phyloP scores from a whole-genome alignment of 2,888 invertebrate species.

The Parthenolecanium corni region DNA sequence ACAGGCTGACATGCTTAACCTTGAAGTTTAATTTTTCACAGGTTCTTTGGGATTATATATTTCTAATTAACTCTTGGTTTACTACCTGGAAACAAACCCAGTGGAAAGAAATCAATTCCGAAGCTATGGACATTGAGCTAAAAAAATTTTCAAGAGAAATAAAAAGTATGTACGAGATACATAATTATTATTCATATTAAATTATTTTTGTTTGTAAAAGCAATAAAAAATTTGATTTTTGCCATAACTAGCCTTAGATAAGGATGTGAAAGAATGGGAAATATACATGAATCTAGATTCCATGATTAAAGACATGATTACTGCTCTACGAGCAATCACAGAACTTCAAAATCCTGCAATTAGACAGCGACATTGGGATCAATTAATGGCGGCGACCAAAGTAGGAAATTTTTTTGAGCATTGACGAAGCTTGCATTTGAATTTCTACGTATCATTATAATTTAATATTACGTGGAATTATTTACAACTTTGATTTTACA shows the following conservation, averaged over 20 bases:
- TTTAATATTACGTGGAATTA: too few species aligned
- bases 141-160: conserved; percentile 82
- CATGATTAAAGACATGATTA: conserved; percentile 81
- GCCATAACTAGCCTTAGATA: conserved; percentile 44
- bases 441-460: not conserved
- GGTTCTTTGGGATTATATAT: conserved; percentile 81
- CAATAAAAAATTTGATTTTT: conserved; percentile 7
- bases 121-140: conserved; percentile 87
- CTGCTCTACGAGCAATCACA: conserved; percentile 80
- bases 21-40: too few species aligned
- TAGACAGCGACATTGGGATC: conserved; percentile 84
- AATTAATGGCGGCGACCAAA: conserved; percentile 85
- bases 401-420: conserved; percentile 39
- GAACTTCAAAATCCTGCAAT: conserved; percentile 92
- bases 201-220: not conserved
- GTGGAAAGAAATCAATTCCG: conserved; percentile 89
- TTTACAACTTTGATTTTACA: too few species aligned
- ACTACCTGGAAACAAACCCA: conserved; percentile 87
- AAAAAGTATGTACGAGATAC: conserved; percentile 46
- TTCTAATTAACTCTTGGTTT: conserved; percentile 66
- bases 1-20: too few species aligned
- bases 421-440: not conserved
- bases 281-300: conserved; percentile 68
- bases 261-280: conserved; percentile 57
- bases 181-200: too few species aligned